Evolutionary conservation across 2,113 vertebrate species (phyloP).

Genomic region (Saguinus imperator): DNA sequence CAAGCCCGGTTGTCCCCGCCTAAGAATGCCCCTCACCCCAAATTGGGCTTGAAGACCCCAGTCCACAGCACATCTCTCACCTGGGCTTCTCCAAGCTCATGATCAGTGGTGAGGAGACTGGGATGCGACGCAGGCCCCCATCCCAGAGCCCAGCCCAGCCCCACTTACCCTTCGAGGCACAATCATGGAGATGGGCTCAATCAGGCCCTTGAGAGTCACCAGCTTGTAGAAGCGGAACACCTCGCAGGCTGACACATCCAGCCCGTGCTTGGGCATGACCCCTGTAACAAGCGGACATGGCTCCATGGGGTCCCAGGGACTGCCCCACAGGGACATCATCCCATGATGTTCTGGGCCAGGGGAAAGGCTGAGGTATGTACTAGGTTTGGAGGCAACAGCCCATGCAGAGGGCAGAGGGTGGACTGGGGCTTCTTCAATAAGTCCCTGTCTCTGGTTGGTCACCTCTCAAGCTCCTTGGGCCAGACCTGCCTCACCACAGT

Average conservation of each 20-base stretch:
- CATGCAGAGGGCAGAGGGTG: neutral
- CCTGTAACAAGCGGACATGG: slow-evolving; percentile 80
- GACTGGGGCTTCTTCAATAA: neutral
- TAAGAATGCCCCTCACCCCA: neutral
- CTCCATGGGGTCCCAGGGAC: neutral
- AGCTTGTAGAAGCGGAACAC: slow-evolving; percentile 99
- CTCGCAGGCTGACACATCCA: slow-evolving; percentile 95
- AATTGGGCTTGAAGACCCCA: neutral
- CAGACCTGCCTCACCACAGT: neutral
- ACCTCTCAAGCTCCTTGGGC: neutral
- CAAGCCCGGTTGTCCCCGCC: neutral
- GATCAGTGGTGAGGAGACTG: neutral
- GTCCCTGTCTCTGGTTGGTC: neutral
- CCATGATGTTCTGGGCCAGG: neutral
- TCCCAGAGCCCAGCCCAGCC: neutral
- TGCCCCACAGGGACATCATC: rapidly evolving
- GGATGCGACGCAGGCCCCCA: no score
- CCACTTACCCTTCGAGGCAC: slow-evolving; percentile 96
- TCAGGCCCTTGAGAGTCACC: slow-evolving; percentile 95
- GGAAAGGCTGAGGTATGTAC: neutral
- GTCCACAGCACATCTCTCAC: neutral
- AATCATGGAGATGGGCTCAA: slow-evolving; percentile 99
- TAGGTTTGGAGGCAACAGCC: neutral
- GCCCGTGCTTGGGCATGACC: slow-evolving; percentile 97
- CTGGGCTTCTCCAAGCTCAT: neutral